A percentile compares a stretch with the other conserved stretches of the same genome.
Conservation (phyloP, 2,797 vertebrate genomes). For the Siniperca obscura region DNA sequence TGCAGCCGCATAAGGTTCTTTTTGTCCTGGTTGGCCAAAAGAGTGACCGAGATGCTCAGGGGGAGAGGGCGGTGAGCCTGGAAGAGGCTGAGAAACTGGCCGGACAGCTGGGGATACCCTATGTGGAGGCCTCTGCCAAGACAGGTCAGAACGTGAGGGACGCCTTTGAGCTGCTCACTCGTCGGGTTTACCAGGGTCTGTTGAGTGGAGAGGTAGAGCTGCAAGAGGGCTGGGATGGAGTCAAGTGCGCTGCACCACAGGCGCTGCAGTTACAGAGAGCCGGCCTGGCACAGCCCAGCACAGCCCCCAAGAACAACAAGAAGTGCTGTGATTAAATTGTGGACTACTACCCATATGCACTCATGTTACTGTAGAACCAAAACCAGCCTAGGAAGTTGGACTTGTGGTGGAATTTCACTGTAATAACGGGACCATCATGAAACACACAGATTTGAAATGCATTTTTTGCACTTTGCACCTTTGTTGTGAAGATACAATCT, state of each 20-base stretch:
- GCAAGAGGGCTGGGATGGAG: slow-evolving; percentile 85
- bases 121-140: slow-evolving; percentile 88
- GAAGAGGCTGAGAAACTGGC: slow-evolving; percentile 87
- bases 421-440: slow-evolving; percentile 5
- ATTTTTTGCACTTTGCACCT: slow-evolving; percentile 14
- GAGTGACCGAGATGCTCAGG: slow-evolving; percentile 79
- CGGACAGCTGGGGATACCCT: slow-evolving; percentile 77
- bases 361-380: not conserved
- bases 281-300: slow-evolving; percentile 29
- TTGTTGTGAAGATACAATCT: not conserved
- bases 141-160: slow-evolving; percentile 83
- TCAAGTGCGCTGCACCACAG: slow-evolving; percentile 82
- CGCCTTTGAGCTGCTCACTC: slow-evolving; percentile 84
- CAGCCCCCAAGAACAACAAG: slow-evolving; percentile 54
- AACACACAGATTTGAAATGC: slow-evolving; percentile 1
- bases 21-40: slow-evolving; percentile 90
- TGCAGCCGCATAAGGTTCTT: slow-evolving; percentile 82
- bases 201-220: slow-evolving; percentile 78
- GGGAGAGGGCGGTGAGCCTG: slow-evolving; percentile 77
- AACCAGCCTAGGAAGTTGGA: not conserved
- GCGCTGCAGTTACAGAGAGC: slow-evolving; percentile 56
- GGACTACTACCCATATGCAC: slow-evolving; percentile 9
- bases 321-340: slow-evolving; percentile 75
- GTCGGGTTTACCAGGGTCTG: slow-evolving; percentile 84
- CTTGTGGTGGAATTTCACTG: not conserved